Evolutionary conservation across 2,888 invertebrate genomes (phyloP), one percentile per base, ranked within the genome.

Genomic region (Actias luna): DNA sequence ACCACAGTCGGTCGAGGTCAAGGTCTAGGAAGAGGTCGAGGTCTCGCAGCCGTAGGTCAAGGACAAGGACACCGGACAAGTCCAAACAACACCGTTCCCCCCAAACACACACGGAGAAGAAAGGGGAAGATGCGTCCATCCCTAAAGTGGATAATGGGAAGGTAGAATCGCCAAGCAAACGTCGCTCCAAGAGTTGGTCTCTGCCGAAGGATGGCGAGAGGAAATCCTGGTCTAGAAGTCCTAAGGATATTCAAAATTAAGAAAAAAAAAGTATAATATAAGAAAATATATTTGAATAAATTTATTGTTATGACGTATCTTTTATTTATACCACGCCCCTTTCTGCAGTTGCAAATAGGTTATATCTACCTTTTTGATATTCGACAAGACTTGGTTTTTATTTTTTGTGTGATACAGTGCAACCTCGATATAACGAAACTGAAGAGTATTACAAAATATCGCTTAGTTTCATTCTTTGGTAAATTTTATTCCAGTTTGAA

Each of bases 131-230:
- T 8, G 39, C 16, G 16, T 18, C 42, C 16, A 58, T 29, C 2
- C 18, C 58, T 1, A 76, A 67, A 33, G 63, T 60, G 1, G 87
- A 82, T 22, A 66, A 62, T 62, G 63, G 58, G 27, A 72, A 71
- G 27, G 61, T 69, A 3, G 66, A 72, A 4, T 72, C 78, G 0
- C 74, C 70, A 1, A 58, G 16, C 12, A 67, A 63, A 58, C 31
- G 59, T 5, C 46, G 80, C 0, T 94, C 94, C 0, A 94, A 93
- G 68, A 94, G 95, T 18, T 95, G 95, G 94, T 95, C 95, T 0
- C 77, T 94, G 59, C 94, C 94, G 0, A 93, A 89, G 67, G 93
- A 93, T 70, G 88, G 64, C 71, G 91, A 79, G 69, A 84, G 83
- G 52, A 90, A 92, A 67, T 93, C 93, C 0, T 94, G 94, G 94